phyloP scores from a whole-genome alignment of 1,140 invertebrate species.

The Drosophila seguyi region DNA sequence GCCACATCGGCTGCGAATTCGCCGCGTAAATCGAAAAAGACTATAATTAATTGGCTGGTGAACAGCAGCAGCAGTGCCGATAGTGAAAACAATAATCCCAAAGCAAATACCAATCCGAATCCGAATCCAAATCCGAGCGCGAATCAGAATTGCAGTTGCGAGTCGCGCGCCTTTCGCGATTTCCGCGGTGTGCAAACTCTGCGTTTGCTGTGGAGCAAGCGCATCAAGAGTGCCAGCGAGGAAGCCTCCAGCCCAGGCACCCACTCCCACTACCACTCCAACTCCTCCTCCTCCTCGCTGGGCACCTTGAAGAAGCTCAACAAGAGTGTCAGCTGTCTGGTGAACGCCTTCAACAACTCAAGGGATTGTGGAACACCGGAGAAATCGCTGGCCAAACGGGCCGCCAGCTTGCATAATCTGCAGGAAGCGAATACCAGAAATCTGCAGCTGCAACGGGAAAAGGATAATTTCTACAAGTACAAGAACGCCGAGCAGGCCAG shows the following conservation, averaged over 20 bases:
- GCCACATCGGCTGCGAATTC: conserved; percentile 6
- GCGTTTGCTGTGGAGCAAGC: conserved; percentile 79
- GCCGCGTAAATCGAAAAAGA: conserved; percentile 73
- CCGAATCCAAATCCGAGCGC: conserved; percentile 24
- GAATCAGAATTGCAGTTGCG: conserved; percentile 55
- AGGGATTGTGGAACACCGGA: conserved; percentile 51
- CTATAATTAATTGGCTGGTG: conserved; percentile 74
- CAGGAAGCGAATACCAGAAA: conserved; percentile 26
- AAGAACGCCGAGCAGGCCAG: conserved; percentile 82
- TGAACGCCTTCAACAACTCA: conserved; percentile 71
- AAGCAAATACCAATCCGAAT: conserved; percentile 17
- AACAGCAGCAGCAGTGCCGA: conserved; percentile 38
- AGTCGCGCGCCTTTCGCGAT: conserved; percentile 73
- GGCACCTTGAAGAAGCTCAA: conserved; percentile 74
- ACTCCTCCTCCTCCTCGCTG: conserved; percentile 27
- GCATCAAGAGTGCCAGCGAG: conserved; percentile 76
- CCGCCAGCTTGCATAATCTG: conserved; percentile 75
- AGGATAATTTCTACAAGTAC: conserved; percentile 85
- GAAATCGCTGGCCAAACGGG: conserved; percentile 57
- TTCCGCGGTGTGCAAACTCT: conserved; percentile 81
- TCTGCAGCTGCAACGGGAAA: conserved; percentile 53
- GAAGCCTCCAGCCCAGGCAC: conserved; percentile 24
- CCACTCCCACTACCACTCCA: conserved; percentile 3
- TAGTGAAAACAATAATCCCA: conserved; percentile 49
- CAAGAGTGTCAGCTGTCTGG: conserved; percentile 78